Base-by-base conservation (phyloP, 2,797 vertebrate genomes). In the Picus viridis region DNA sequence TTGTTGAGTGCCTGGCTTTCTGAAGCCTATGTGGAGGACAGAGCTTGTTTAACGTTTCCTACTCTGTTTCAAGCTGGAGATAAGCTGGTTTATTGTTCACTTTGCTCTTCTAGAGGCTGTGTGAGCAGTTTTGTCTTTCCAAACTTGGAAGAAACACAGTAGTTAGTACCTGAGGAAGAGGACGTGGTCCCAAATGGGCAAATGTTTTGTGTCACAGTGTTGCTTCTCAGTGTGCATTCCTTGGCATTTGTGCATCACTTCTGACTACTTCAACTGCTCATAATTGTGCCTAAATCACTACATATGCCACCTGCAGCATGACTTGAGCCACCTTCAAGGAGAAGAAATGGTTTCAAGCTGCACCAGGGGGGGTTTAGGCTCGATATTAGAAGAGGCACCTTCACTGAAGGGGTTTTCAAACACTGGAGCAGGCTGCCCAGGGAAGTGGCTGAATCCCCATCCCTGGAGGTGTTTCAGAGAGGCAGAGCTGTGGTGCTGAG, bases 1-100 rank as follows among this genome's bases (percentile, higher is more conserved):
- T 90, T 97, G 97, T 97, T 97, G 93, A 94, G 96, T 97, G 97
- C 94, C 94, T 95, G 92, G 53, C 24, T 54, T 54, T 98, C 64
- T 94, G 88, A 96, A 95, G 95, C 89, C 83, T 91, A 88, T n/a
- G 36, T 82, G 54, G 63, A 49, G 49, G 57, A 80, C 30, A 59
- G 10, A 36, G 6, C 49, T 81, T 64, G 13, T 51, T 68, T 76
- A n/a, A 80, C 85, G 32, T 6, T 86, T 68, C 12, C 22, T 30
- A 6, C 34, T 72, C 4, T 36, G 12, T 58, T 68, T 89, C 49
- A 82, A 56, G 53, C 9, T 61, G 47, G 26, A 82, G 11, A 47
- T 30, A 5, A 58, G 26, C 13, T 92, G 16, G 39, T 86, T 76
- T 30, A 3, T 14, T 34, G 1, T n/a, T 82, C 20, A 26, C 20